Percentiles rank a stretch among this genome's conserved stretches.
These are phyloP conservation scores for Trypoxylus dichotomus DNA, from an alignment of 1,140 invertebrate species.

Conservation along the genomic window DNA sequence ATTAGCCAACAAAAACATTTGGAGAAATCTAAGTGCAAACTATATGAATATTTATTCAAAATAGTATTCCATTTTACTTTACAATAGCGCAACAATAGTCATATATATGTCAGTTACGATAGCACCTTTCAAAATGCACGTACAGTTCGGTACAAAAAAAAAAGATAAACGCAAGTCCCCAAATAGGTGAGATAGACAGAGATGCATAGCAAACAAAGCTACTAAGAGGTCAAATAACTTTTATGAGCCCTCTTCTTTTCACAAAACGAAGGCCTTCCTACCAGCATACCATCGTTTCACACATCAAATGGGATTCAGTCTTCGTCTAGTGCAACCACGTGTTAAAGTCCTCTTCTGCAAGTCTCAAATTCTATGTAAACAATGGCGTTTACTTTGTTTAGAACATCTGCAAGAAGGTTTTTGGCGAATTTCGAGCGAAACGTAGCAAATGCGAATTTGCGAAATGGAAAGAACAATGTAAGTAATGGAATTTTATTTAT, in stretches of 20 bases:
- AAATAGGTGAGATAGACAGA: background rate
- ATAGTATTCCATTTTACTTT: no score
- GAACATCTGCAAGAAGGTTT: background rate
- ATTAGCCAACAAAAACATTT: no score
- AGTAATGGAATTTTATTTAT: background rate
- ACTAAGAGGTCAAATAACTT: slow-evolving; percentile 14
- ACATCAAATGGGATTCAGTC: background rate
- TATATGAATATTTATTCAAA: no score
- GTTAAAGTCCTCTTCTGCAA: background rate
- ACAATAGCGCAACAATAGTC: background rate
- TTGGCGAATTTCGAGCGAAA: slow-evolving; percentile 12
- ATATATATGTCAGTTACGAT: background rate
- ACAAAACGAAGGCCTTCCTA: background rate
- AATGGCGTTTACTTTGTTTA: background rate
- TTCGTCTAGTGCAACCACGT: background rate
- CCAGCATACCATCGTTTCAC: background rate
- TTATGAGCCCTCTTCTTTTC: background rate
- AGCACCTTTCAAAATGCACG: background rate
- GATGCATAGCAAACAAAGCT: slow-evolving; percentile 7
- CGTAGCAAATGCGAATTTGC: background rate
- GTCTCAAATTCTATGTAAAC: background rate
- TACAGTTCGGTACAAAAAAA: background rate
- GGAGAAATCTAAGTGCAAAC: no score
- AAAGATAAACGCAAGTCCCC: background rate
- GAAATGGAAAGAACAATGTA: background rate